A percentile compares a stretch with the other conserved stretches of the same genome.
Conservation (phyloP, 2,888 invertebrate genomes). For the Coleophora deauratella region DNA sequence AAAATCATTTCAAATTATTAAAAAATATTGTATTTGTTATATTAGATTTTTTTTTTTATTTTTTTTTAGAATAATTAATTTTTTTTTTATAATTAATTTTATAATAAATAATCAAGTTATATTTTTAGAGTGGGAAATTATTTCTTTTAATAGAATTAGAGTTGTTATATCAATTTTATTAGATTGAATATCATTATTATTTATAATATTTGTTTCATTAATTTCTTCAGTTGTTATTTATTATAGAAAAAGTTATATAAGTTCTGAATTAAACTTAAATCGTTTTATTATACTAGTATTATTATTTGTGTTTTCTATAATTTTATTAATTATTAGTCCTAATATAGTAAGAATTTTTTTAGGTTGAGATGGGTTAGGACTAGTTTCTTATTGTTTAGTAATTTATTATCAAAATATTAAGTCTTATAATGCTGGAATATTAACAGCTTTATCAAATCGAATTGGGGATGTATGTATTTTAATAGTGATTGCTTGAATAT, state of each 20-base stretch:
- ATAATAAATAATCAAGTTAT: constrained; percentile 51
- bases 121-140: constrained; percentile 73
- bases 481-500: constrained; percentile 72
- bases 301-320: constrained; percentile 79
- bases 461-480: constrained; percentile 81
- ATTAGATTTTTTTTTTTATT: constrained; percentile 67
- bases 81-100: constrained; percentile 56
- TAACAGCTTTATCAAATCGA: constrained; percentile 83
- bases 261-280: constrained; percentile 67
- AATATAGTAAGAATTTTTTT: constrained; percentile 81
- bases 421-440: constrained; percentile 80
- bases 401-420: constrained; percentile 81
- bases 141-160: constrained; percentile 60
- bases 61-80: constrained; percentile 51
- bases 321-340: constrained; percentile 79
- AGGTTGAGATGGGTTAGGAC: constrained; percentile 82
- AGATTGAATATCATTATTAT: constrained; percentile 78
- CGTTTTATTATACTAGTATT: constrained; percentile 79
- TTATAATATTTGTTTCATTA: constrained; percentile 77
- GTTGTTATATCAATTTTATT: constrained; percentile 73
- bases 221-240: constrained; percentile 79
- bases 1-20: constrained; percentile 65
- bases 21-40: constrained; percentile 66
- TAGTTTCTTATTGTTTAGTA: constrained; percentile 81
- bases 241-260: constrained; percentile 79